A percentile compares a stretch with the other conserved stretches of the same genome.
These are phyloP conservation scores for Myotis planiceps DNA, from an alignment of 2,797 vertebrate genomes.

Conservation along the genomic window DNA sequence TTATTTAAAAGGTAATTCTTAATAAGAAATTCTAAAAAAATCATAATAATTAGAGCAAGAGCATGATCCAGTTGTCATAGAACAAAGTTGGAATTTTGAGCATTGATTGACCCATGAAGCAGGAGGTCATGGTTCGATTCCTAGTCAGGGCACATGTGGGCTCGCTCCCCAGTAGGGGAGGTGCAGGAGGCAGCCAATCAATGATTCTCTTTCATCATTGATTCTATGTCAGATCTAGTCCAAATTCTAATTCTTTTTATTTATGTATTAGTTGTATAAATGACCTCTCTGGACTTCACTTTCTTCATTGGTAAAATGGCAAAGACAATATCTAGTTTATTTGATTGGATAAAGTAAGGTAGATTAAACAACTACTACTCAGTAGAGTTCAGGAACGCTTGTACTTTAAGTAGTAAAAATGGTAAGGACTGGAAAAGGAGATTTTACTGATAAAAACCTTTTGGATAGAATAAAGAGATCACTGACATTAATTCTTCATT, in stretches of 20 bases:
- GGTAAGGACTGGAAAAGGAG: background rate
- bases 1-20: background rate
- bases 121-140: too few species aligned
- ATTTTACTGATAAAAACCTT: background rate
- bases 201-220: too few species aligned
- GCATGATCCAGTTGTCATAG: background rate
- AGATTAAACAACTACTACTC: background rate
- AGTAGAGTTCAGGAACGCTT: background rate
- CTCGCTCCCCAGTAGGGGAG: too few species aligned
- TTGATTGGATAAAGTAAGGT: background rate
- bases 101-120: too few species aligned
- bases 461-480: background rate
- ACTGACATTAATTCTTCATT: background rate
- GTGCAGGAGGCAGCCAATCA: too few species aligned
- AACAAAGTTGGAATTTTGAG: background rate
- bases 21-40: background rate
- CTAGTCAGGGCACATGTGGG: too few species aligned
- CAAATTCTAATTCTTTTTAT: background rate
- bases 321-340: background rate
- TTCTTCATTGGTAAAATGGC: background rate
- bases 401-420: background rate
- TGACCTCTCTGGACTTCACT: background rate
- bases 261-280: background rate
- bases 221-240: background rate
- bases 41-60: background rate